Evolutionary conservation across 2,797 vertebrate species (phyloP), one percentile per base, ranked within the genome.

Genomic region (Peromyscus melanophrys): DNA sequence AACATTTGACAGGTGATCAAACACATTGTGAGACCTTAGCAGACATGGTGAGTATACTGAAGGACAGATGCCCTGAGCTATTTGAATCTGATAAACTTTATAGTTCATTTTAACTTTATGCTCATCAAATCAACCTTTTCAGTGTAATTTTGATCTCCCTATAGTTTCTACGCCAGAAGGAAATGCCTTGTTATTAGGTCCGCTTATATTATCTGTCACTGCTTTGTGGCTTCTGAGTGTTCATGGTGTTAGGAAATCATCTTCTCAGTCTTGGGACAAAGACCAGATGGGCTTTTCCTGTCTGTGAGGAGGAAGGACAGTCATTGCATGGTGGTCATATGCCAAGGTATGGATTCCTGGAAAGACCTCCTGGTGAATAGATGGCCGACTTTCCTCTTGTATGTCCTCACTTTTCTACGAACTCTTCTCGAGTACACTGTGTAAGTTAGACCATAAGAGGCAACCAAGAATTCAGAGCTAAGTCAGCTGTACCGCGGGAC

Each of bases 71-170:
- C 5, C 59, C 13, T 9, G 65, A 77, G 55, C 57, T 92, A n/a
- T 89, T 95, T 96, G 65, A 92, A 83, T 11, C 29, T 63, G 27
- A 59, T 37, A 49, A 31, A 57, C 67, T 90, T 85, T 29, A 46
- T 40, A 43, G 8, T 75, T 82, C 87, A 43, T 92, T 89, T 63
- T 95, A 80, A 95, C 90, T 95, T 92, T 91, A 76, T 87, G 57
- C n/a, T 63, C 10, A 90, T 25, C 49, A 89, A 83, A 86, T 96
- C 77, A 91, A 46, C 75, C 57, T 96, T 93, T 55, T 90, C 78
- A 86, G 43, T 89, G 78, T 91, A 84, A 65, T 85, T 90, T 89
- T 71, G 25, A 14, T 92, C 16, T 43, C 63, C 29, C 59, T 71
- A 16, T 86, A 59, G 46, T 31, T 85, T 96, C 94, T 49, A 6